Base-by-base conservation (phyloP, 2,888 invertebrate genomes). In the Lymantria monacha region DNA sequence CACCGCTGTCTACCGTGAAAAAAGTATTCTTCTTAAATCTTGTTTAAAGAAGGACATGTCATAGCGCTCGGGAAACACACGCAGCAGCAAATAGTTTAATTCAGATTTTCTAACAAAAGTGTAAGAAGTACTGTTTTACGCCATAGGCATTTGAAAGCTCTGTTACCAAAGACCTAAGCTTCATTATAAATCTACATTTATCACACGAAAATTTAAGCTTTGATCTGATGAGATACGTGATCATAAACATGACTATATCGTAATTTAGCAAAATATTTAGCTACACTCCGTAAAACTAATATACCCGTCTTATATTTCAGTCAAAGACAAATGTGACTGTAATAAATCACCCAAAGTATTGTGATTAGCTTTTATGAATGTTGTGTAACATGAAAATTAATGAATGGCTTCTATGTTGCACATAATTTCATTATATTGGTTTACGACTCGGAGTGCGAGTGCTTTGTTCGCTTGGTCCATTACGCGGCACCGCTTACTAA, bases 401-500 rank as follows among this genome's bases (percentile, higher is more conserved):
- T 45, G 53, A 31, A 54, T 69, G 67, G 70, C 67, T 57, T 59
- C 59, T 68, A 57, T 47, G 61, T 61, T 57, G 53, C 57, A 57
- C 53, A 55, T 73, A 69, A 74, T 71, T 75, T 74, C 57, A 74
- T 74, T 73, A 74, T 53, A 40, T 63, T 68, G 61, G 68, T 67
- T 60, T 55, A 22, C 57, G 46, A 58, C 51, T 56, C 57, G 57
- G 57, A 51, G 51, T 51, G 55, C 60, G 48, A 65, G 63, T 50
- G 57, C 65, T 64, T 66, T 64, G 62, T 68, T 63, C 58, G 46
- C 56, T 61, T 62, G 59, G 63, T 66, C 66, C 69, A 71, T 72
- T 76, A 76, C 67, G 65, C 65, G 64, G 67, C 66, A 63, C 67
- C 72, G 70, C 72, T 73, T 71, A 72, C 70, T n/a, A 72, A 57